Evolutionary conservation across 53 echinoderm and acorn worm species (phyloP), one percentile per base, ranked within the genome.

Genomic region (Pentamera pediparva): DNA sequence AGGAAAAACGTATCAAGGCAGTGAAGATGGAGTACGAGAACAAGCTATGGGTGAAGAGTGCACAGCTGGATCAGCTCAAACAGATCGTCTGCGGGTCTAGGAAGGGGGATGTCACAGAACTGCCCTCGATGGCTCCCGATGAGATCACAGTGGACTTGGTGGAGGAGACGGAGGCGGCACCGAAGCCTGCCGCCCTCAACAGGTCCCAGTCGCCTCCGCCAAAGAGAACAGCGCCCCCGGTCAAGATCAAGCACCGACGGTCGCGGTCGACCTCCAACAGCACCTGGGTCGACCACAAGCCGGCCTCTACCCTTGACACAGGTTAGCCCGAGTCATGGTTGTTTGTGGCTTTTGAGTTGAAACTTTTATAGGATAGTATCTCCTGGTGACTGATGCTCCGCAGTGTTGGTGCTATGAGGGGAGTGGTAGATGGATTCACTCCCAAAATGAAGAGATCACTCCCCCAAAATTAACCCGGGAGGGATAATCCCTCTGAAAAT

Each of bases 21-120:
- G 87, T 79, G 7, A 87, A 95, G 80, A 70, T 95, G 69, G 85
- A 95, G 78, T 76, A 91, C 79, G 87, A 95, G 80, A 95, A 84
- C 35, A 87, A 87, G 76, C 87, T 95, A 17, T 95, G 95, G 95
- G 95, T 95, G 39, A 82, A 88, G 79, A 89, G 90, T 51, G 95
- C 91, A 65, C 91, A 95, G 62, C 80, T 95, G 2, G 74, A 90
- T 10, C 95, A 95, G 78, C 87, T 95, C 19, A 95, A 95, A 74
- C 72, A 95, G 82, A 95, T 95, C 40, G 95, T 95, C 33, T 85
- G 87, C 32, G 75, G 76, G 8, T 78, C 82, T 41, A 87, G 81
- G 39, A 83, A 77, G 4, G 78, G 79, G 56, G 85, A 88, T 12
- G 70, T 50, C 25, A 81, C 65, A 38, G 70, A 62, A 59, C 78